Percentiles rank a stretch among this genome's conserved stretches.
Conservation (phyloP, 2,113 vertebrate species). For the Ovibos moschatus region DNA sequence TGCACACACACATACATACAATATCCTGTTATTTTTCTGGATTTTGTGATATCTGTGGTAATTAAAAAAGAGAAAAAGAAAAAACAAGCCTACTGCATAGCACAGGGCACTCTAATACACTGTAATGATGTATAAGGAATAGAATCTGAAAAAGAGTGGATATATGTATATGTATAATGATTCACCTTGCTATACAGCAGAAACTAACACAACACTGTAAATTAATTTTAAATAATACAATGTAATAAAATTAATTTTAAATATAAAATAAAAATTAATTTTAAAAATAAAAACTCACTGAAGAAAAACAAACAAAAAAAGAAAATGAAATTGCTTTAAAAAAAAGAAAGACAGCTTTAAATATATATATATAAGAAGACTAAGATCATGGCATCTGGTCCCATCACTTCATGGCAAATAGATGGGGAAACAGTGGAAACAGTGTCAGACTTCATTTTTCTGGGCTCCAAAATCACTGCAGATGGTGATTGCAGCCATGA, state of each 20-base stretch:
- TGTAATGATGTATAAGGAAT: neutral
- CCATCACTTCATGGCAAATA: too few species aligned
- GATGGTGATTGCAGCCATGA: too few species aligned
- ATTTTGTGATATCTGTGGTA: neutral
- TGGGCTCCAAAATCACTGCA: too few species aligned
- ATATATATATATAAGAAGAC: too few species aligned
- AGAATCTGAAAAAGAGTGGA: neutral
- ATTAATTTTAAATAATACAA: neutral
- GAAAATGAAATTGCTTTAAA: neutral
- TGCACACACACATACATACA: neutral
- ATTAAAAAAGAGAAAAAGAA: neutral
- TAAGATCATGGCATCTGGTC: too few species aligned
- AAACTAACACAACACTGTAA: neutral
- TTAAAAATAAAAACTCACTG: neutral
- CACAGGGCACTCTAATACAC: neutral
- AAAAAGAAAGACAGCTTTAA: neutral
- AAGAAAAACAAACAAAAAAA: neutral
- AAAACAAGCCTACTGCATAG: neutral
- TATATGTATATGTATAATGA: neutral
- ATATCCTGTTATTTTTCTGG: neutral
- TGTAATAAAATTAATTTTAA: neutral
- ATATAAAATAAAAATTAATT: neutral
- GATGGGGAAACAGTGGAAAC: too few species aligned
- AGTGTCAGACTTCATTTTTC: too few species aligned
- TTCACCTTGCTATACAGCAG: neutral